Percentiles rank a stretch among this genome's conserved stretches.
phyloP scores from a whole-genome alignment of 2,113 vertebrate genomes.

The Gymnorhina tibicen region DNA sequence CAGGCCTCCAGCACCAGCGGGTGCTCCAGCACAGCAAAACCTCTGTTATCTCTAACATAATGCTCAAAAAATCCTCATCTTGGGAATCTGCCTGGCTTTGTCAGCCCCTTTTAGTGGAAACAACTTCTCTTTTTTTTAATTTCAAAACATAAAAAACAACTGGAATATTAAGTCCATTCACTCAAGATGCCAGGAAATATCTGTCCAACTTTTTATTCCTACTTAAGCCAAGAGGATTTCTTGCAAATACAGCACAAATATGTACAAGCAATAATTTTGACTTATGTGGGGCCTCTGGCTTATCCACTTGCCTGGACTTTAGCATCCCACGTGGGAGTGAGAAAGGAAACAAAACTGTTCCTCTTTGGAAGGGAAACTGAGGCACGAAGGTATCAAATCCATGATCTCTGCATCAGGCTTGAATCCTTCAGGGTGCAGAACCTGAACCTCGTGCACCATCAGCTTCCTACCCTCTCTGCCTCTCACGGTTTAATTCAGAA shows the following conservation, averaged over 20 bases:
- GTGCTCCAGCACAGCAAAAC: background rate
- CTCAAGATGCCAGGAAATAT: background rate
- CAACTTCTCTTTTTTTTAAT: background rate
- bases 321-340: background rate
- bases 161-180: background rate
- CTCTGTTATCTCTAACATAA: background rate
- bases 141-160: background rate
- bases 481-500: background rate
- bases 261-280: background rate
- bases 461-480: background rate
- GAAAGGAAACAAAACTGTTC: background rate
- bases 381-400: background rate
- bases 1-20: background rate
- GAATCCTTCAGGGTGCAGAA: background rate
- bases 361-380: background rate
- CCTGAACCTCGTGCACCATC: rapidly evolving
- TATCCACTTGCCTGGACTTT: background rate
- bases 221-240: background rate
- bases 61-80: background rate
- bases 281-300: background rate
- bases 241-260: conserved; percentile 7
- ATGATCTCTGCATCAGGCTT: background rate
- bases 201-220: background rate
- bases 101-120: background rate
- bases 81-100: background rate